A percentile compares a stretch with the other conserved stretches of the same genome.
These are phyloP conservation scores for Brevimyrus niger DNA, from an alignment of 2,113 vertebrate species.

Conservation along the genomic window DNA sequence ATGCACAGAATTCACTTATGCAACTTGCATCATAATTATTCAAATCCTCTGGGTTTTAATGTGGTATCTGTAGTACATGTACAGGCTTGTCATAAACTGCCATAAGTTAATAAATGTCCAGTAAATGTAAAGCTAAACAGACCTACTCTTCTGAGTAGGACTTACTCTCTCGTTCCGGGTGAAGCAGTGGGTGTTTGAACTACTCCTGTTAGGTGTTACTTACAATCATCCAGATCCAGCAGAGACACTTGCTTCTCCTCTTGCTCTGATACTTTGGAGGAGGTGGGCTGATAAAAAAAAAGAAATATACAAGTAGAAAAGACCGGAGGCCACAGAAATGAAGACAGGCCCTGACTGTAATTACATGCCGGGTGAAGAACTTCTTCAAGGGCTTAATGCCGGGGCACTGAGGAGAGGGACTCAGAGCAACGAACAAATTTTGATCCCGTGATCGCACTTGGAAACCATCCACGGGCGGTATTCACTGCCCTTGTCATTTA, in stretches of 20 bases:
- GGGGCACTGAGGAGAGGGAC: not conserved
- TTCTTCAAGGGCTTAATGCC: not conserved
- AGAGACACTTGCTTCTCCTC: conserved; percentile 83
- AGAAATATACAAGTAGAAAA: not conserved
- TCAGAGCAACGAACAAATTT: not conserved
- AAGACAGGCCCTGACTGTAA: not conserved
- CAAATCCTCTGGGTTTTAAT: not conserved
- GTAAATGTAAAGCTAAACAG: not conserved
- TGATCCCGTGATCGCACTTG: not conserved
- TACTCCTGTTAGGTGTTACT: conserved; percentile 43
- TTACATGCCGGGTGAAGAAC: not conserved
- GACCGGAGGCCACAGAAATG: not conserved
- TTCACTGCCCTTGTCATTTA: not conserved
- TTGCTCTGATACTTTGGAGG: conserved; percentile 59
- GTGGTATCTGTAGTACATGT: not conserved
- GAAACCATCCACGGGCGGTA: not conserved
- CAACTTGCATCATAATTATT: not conserved
- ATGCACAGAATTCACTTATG: not conserved
- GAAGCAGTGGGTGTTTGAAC: not conserved
- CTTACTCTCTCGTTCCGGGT: not conserved
- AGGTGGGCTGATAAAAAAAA: conserved; percentile 36
- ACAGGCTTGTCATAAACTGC: not conserved
- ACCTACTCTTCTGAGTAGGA: not conserved
- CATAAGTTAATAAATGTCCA: not conserved
- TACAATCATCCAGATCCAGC: conserved; percentile 91